A percentile compares a stretch with the other conserved stretches of the same genome.
Conservation (phyloP, 2,888 invertebrate genomes). For the Congeria kusceri region DNA sequence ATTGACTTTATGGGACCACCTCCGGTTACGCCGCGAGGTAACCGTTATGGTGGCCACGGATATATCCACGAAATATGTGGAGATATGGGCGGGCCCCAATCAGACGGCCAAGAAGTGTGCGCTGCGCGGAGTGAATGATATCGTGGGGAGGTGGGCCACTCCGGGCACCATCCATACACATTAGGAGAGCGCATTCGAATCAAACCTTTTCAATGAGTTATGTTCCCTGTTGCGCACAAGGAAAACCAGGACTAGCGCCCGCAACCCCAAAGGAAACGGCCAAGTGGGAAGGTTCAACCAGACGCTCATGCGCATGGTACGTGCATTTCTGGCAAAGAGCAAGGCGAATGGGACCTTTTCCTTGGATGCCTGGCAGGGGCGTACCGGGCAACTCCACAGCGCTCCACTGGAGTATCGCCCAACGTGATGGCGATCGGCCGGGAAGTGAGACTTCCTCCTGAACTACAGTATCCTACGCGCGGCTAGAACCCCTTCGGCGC, state of each 20-base stretch:
- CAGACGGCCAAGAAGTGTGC: slow-evolving; percentile 2
- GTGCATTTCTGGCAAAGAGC: background rate
- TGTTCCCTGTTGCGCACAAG: background rate
- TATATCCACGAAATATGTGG: slow-evolving; percentile 10
- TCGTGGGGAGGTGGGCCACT: background rate
- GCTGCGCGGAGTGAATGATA: background rate
- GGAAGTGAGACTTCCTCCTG: no score
- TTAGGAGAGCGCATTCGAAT: background rate
- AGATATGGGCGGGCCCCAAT: background rate
- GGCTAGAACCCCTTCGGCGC: no score
- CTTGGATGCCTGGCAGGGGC: no score
- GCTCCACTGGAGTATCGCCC: no score
- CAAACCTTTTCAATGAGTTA: background rate
- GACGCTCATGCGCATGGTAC: background rate
- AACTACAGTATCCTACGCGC: no score
- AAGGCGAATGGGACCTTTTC: no score
- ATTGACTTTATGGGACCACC: slow-evolving; percentile 7
- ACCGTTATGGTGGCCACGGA: background rate
- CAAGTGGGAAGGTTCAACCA: background rate
- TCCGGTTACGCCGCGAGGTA: background rate
- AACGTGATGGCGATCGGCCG: no score
- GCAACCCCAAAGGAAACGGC: background rate
- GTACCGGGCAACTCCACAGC: no score
- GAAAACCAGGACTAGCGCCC: background rate
- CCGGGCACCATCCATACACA: background rate